Conservation (phyloP, 1,140 invertebrate genomes). For the Amyelois transitella region DNA sequence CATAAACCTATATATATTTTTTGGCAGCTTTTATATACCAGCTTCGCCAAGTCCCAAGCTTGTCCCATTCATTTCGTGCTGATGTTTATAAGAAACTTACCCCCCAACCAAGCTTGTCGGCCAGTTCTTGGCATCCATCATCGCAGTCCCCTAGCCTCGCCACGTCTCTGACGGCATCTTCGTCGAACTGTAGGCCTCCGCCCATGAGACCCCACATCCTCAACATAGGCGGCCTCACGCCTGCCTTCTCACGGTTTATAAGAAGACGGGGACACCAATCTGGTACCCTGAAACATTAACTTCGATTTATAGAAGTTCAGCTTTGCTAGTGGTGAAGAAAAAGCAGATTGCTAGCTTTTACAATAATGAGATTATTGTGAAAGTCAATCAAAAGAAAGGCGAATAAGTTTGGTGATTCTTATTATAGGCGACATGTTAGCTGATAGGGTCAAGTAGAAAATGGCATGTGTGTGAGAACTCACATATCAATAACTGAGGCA, state of each 20-base stretch:
- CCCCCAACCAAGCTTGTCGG: constrained; percentile 89
- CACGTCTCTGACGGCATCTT: constrained; percentile 85
- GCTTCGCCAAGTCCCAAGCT: no score
- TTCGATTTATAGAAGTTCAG: no score
- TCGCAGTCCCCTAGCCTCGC: constrained; percentile 92
- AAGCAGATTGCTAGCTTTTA: no score
- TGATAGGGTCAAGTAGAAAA: no score
- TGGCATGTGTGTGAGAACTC: constrained; percentile 27
- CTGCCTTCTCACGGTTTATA: constrained; percentile 87
- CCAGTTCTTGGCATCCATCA: constrained; percentile 85
- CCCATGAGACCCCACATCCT: constrained; percentile 49
- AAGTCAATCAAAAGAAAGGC: neutral
- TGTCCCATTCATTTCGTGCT: no score
- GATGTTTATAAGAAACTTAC: constrained; percentile 68
- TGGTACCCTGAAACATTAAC: constrained; percentile 77
- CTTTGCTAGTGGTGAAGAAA: neutral
- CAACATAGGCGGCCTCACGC: constrained; percentile 38
- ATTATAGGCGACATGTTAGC: no score
- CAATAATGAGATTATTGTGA: no score
- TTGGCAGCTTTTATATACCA: no score
- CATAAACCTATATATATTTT: no score
- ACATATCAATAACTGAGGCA: constrained; percentile 90
- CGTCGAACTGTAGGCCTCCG: constrained; percentile 81
- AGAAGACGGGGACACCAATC: constrained; percentile 84
- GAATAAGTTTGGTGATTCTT: no score